These are phyloP conservation scores for Cryptus viduatorius DNA, from an alignment of 2,888 invertebrate genomes.

Conservation along the genomic window DNA sequence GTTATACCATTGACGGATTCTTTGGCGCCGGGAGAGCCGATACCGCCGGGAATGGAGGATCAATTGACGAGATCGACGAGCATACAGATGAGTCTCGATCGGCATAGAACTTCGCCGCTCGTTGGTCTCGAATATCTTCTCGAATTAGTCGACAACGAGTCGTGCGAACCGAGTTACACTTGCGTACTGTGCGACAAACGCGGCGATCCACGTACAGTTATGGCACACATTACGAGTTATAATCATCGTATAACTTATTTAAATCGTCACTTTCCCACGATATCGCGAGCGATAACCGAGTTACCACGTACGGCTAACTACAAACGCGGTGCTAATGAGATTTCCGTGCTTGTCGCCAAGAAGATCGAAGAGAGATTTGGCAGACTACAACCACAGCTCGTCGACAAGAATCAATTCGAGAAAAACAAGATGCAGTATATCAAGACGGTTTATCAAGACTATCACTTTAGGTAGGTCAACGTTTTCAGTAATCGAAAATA, in stretches of 20 bases:
- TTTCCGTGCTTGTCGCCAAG: constrained; percentile 86
- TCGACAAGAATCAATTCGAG: constrained; percentile 90
- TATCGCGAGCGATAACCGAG: constrained; percentile 87
- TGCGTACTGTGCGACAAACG: constrained; percentile 93
- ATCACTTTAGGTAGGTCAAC: constrained; percentile 87
- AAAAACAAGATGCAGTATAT: constrained; percentile 87
- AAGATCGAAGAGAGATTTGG: constrained; percentile 92
- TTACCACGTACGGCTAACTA: constrained; percentile 87
- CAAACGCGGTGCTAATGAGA: constrained; percentile 84
- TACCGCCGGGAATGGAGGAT: constrained; percentile 90
- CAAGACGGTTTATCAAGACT: constrained; percentile 89
- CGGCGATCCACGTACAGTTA: constrained; percentile 92
- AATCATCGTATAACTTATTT: constrained; percentile 91
- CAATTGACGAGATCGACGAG: constrained; percentile 85
- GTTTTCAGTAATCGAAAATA: not conserved
- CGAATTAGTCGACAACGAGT: constrained; percentile 89
- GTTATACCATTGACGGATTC: constrained; percentile 73
- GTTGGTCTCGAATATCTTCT: constrained; percentile 93
- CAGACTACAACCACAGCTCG: constrained; percentile 88
- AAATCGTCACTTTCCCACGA: constrained; percentile 88
- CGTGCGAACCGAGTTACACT: constrained; percentile 90
- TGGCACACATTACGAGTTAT: constrained; percentile 92
- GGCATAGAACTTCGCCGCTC: constrained; percentile 86
- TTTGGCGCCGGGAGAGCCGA: constrained; percentile 89
- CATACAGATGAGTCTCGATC: constrained; percentile 87